A percentile compares a stretch with the other conserved stretches of the same genome.
Conservation (phyloP, 1,140 invertebrate genomes). For the Drosophila ananassae region DNA sequence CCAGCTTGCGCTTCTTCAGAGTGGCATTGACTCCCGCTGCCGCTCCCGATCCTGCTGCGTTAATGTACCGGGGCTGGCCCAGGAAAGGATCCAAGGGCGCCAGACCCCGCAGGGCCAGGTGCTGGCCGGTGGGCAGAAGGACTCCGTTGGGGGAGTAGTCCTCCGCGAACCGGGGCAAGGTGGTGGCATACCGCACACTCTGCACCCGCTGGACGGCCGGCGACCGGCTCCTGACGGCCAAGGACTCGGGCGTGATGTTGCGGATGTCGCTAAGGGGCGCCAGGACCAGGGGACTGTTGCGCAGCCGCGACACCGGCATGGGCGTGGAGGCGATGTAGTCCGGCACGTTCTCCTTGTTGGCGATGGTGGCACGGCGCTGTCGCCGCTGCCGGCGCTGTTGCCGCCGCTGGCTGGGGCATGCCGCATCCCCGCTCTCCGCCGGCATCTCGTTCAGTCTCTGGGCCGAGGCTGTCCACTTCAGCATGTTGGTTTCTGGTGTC, state of each 20-base stretch:
- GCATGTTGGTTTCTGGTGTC: constrained; percentile 37
- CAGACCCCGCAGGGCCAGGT: constrained; percentile 68
- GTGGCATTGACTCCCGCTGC: constrained; percentile 6
- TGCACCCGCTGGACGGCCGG: constrained; percentile 39
- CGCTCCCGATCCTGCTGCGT: not conserved
- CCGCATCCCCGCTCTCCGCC: not conserved
- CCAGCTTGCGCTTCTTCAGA: constrained; percentile 62
- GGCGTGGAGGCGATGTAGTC: constrained; percentile 66
- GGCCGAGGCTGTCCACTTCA: constrained; percentile 79
- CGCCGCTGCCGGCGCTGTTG: constrained; percentile 30
- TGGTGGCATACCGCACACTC: constrained; percentile 65
- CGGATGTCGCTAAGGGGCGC: constrained; percentile 74
- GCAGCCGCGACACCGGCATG: constrained; percentile 45
- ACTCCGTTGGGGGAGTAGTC: constrained; percentile 72
- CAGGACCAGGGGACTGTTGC: constrained; percentile 74
- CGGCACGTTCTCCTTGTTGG: constrained; percentile 66
- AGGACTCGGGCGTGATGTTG: constrained; percentile 67
- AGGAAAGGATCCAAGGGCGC: constrained; percentile 71
- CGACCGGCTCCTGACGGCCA: not conserved
- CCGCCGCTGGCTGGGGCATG: not conserved
- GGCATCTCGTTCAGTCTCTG: constrained; percentile 54
- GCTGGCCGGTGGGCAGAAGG: constrained; percentile 63
- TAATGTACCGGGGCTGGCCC: constrained; percentile 72
- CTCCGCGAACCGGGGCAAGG: constrained; percentile 70
- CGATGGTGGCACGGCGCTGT: constrained; percentile 52